A percentile compares a stretch with the other conserved stretches of the same genome.
These are phyloP conservation scores for Carcharodon carcharias DNA, from an alignment of 2,797 vertebrate genomes.

Conservation along the genomic window DNA sequence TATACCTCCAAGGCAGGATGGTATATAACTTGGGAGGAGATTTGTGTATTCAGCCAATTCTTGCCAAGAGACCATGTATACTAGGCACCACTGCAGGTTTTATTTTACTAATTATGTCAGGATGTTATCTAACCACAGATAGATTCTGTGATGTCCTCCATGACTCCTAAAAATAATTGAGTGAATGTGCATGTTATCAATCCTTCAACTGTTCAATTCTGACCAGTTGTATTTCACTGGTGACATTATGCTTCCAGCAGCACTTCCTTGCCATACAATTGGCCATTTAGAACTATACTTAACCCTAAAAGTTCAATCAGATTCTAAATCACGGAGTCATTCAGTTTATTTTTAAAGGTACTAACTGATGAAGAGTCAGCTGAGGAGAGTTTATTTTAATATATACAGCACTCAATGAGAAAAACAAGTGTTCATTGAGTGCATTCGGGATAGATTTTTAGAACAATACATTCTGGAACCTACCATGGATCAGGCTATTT, in stretches of 20 bases:
- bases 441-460: too few relatives aligned
- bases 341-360: not conserved
- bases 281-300: not conserved
- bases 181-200: not conserved
- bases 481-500: too few relatives aligned
- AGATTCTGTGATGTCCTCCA: not conserved
- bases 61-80: not conserved
- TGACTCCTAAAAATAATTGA: not conserved
- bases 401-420: not conserved
- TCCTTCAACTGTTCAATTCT: not conserved
- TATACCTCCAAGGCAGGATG: too few relatives aligned
- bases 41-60: not conserved
- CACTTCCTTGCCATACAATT: not conserved
- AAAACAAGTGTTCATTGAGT: not conserved
- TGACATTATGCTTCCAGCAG: not conserved
- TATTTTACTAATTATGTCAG: not conserved
- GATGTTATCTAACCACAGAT: not conserved
- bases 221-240: not conserved
- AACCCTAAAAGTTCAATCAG: not conserved
- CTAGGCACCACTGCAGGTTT: not conserved
- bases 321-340: not conserved
- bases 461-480: too few relatives aligned
- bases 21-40: too few relatives aligned
- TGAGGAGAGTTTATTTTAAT: not conserved
- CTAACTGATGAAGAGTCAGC: not conserved